Conservation (phyloP, 2,888 invertebrate genomes). For the Lissonota sp. region DNA sequence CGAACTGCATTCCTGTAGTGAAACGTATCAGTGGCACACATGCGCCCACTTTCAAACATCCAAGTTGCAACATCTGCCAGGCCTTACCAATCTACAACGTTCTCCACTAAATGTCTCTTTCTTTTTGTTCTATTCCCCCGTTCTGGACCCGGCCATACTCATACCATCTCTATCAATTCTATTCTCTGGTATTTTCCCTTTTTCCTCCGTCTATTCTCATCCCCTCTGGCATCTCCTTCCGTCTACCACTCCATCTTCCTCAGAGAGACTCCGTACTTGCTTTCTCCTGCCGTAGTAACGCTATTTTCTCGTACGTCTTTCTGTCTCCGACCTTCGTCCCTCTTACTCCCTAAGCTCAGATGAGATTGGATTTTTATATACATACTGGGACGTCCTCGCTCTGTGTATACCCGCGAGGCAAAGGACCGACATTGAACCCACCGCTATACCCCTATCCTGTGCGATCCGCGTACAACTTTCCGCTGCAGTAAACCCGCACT, state of each 20-base stretch:
- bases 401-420: slow-evolving; percentile 62
- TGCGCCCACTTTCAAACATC: slow-evolving; percentile 11
- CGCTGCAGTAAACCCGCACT: neutral
- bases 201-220: slow-evolving; percentile 13
- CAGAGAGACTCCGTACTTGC: slow-evolving; percentile 29
- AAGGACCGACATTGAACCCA: slow-evolving; percentile 57
- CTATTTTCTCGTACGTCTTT: slow-evolving; percentile 41
- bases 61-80: slow-evolving; percentile 65
- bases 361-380: slow-evolving; percentile 76
- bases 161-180: slow-evolving; percentile 51
- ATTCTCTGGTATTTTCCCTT: slow-evolving; percentile 22
- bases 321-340: slow-evolving; percentile 40
- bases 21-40: slow-evolving; percentile 1
- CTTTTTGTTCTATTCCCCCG: slow-evolving; percentile 27
- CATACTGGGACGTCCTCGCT: slow-evolving; percentile 63
- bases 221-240: slow-evolving; percentile 17
- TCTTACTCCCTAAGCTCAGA: slow-evolving; percentile 63
- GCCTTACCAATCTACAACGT: slow-evolving; percentile 49
- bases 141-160: slow-evolving; percentile 26
- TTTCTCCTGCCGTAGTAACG: slow-evolving; percentile 29
- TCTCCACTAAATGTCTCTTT: slow-evolving; percentile 37
- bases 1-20: neutral
- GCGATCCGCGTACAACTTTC: slow-evolving; percentile 40
- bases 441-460: slow-evolving; percentile 42
- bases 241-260: slow-evolving; percentile 37